phyloP scores from a whole-genome alignment of 2,797 vertebrate genomes.

The Rhadinocentrus ornatus region DNA sequence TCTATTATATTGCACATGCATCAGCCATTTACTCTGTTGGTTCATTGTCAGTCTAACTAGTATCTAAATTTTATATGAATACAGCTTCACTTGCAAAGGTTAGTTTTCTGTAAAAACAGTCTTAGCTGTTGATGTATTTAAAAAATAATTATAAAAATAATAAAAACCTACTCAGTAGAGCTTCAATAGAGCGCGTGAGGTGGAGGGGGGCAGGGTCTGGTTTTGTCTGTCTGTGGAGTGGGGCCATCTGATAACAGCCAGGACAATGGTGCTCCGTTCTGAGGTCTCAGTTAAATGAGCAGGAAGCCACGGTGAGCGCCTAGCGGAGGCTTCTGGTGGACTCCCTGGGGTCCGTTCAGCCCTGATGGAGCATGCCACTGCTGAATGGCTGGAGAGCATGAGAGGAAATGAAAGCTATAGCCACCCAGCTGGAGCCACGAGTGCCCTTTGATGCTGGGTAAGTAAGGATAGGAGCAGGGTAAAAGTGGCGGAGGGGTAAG shows the following conservation, averaged over 20 bases:
- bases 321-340: conserved; percentile 76
- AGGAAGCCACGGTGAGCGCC: conserved; percentile 83
- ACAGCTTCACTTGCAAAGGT: not conserved
- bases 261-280: conserved; percentile 87
- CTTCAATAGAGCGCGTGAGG: conserved; percentile 50
- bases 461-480: conserved; percentile 45
- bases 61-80: not conserved
- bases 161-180: conserved; percentile 17
- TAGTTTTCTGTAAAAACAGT: not conserved
- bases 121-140: conserved; percentile 36
- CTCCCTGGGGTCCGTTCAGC: conserved; percentile 85
- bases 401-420: conserved; percentile 84
- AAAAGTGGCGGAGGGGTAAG: conserved; percentile 59
- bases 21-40: not conserved
- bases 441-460: conserved; percentile 79
- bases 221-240: conserved; percentile 83
- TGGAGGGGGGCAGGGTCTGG: conserved; percentile 64
- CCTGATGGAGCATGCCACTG: conserved; percentile 77
- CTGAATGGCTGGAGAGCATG: conserved; percentile 78
- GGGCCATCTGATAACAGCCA: conserved; percentile 86
- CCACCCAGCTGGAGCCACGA: conserved; percentile 84
- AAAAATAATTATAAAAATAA: not conserved
- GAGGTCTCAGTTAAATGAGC: conserved; percentile 84
- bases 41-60: not conserved
- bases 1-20: not conserved